Evolutionary conservation across 2,888 invertebrate species (phyloP), one percentile per base, ranked within the genome.

Genomic region (Nymphalis urticae): DNA sequence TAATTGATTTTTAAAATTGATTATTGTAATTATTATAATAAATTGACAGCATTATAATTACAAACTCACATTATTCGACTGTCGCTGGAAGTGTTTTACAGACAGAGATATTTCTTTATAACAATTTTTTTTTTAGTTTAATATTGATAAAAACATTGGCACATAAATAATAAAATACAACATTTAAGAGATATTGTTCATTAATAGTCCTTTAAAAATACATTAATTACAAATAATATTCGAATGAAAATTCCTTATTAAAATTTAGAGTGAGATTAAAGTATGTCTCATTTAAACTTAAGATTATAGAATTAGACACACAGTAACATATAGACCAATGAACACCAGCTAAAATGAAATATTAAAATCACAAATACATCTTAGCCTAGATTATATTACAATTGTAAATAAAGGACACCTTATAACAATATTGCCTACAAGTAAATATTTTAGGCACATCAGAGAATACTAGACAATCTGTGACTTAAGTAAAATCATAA

Each of bases 371-470:
- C 68, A 71, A 73, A 66, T 72, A 71, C 62, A 62, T 47, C 65
- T 64, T 67, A 67, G 64, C 64, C 68, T 73, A 75, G 47, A 65
- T 65, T 73, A 73, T 50, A 62, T 66, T 69, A 70, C 56, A 71
- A 69, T 68, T 75, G 64, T 67, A 70, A 75, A 75, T 70, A 66
- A 70, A 72, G 70, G 70, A 73, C 69, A 76, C 70, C 73, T 73
- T 74, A 80, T 80, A 83, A 81, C 79, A 84, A 83, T 84, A 87
- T 84, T 81, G 82, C 83, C 84, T 86, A 85, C 78, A 86, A 86
- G 84, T 82, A 79, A 86, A 84, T 84, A 84, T 82, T 84, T 88
- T 88, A 91, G 92, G 92, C 92, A 92, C 92, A 84, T 90, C 78
- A 70, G 86, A 89, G 90, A 89, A 86, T 85, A 87, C 83, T 84